Conservation (phyloP, 1,140 invertebrate genomes). For the Latrodectus geometricus region DNA sequence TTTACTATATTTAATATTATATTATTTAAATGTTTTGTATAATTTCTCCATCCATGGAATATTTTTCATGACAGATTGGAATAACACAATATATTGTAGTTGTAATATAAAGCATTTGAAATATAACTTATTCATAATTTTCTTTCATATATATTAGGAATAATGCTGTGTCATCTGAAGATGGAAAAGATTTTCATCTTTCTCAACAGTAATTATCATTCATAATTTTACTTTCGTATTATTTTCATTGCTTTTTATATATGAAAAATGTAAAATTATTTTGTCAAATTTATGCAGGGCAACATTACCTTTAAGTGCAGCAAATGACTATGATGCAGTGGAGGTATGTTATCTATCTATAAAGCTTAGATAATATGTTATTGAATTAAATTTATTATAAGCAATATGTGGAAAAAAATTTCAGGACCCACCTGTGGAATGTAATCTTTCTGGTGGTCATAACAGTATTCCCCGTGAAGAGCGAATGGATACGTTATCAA, state of each 20-base stretch:
- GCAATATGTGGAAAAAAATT: background rate
- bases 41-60: no score
- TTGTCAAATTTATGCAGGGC: constrained; percentile 27
- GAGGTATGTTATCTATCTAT: constrained; percentile 8
- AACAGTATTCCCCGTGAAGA: constrained; percentile 9
- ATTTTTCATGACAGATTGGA: no score
- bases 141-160: no score
- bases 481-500: constrained; percentile 34
- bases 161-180: constrained; percentile 8
- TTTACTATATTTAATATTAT: no score
- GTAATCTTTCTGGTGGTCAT: background rate
- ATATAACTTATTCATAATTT: no score
- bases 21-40: no score
- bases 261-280: background rate
- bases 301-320: constrained; percentile 31
- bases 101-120: no score
- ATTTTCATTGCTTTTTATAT: background rate
- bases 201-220: constrained; percentile 43
- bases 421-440: constrained; percentile 4
- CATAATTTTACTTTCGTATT: background rate
- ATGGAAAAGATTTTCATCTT: constrained; percentile 33
- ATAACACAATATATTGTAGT: no score
- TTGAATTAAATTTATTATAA: background rate
- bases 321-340: constrained; percentile 9
- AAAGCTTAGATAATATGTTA: background rate